Percentiles rank a stretch among this genome's conserved stretches.
phyloP scores from a whole-genome alignment of 2,113 vertebrate genomes.

The Aspiorhynchus laticeps region DNA sequence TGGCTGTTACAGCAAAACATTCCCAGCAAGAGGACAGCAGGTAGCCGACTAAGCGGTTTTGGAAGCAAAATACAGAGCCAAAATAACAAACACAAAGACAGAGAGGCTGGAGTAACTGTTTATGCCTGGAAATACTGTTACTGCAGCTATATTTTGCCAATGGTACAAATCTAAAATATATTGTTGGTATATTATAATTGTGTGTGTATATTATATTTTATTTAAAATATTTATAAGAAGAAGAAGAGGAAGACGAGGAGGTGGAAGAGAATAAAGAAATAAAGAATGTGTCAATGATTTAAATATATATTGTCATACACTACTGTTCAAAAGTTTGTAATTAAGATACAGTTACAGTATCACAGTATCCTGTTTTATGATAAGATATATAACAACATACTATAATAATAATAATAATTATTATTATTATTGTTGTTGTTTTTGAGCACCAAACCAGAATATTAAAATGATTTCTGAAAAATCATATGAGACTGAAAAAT shows the following conservation, averaged over 20 bases:
- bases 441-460: too few relatives aligned
- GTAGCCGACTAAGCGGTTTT: conserved; percentile 62
- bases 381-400: too few relatives aligned
- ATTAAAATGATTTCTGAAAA: too few relatives aligned
- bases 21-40: conserved; percentile 62
- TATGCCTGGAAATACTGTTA: not conserved
- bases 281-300: not conserved
- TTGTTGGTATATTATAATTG: not conserved
- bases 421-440: too few relatives aligned
- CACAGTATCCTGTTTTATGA: too few relatives aligned
- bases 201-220: not conserved
- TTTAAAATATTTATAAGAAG: not conserved
- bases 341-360: too few relatives aligned
- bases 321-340: too few relatives aligned
- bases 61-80: not conserved
- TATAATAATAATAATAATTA: too few relatives aligned
- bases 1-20: conserved; percentile 55
- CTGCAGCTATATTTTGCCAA: not conserved
- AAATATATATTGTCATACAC: too few relatives aligned
- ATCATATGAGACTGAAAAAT: too few relatives aligned
- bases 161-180: not conserved
- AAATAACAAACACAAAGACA: not conserved
- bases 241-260: not conserved
- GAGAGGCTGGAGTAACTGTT: not conserved
- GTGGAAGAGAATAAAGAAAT: not conserved